Percentiles rank a stretch among this genome's conserved stretches.
These are phyloP conservation scores for Pristionchus japonicus DNA, from an alignment of 2,888 invertebrate genomes.

Conservation along the genomic window DNA sequence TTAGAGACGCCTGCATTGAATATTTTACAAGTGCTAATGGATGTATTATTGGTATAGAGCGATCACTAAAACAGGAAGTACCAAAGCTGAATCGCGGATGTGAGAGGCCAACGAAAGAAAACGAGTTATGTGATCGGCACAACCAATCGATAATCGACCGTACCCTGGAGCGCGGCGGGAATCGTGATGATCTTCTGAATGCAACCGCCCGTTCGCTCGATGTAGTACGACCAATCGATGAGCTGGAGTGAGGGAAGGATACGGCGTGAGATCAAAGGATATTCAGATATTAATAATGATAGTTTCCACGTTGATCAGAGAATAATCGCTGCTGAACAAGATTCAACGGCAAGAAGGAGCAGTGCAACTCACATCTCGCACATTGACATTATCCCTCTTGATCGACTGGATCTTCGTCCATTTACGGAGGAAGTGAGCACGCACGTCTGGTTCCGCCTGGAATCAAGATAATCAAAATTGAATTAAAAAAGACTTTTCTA, in stretches of 20 bases:
- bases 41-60: too few relatives aligned
- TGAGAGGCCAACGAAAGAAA: too few relatives aligned
- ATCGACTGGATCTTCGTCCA: slow-evolving; percentile 86
- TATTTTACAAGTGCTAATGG: too few relatives aligned
- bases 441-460: slow-evolving; percentile 90
- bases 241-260: slow-evolving; percentile 79
- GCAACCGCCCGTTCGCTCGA: slow-evolving; percentile 92
- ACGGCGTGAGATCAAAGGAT: too few relatives aligned
- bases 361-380: slow-evolving; percentile 81
- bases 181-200: slow-evolving; percentile 99
- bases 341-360: not conserved
- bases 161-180: slow-evolving; percentile 93
- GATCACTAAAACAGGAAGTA: not conserved
- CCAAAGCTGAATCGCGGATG: not conserved
- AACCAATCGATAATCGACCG: slow-evolving; percentile 5
- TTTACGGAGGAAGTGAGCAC: slow-evolving; percentile 88
- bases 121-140: too few relatives aligned
- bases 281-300: too few relatives aligned
- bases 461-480: not conserved
- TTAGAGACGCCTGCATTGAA: slow-evolving; percentile 83
- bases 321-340: too few relatives aligned
- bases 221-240: slow-evolving; percentile 97
- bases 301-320: too few relatives aligned
- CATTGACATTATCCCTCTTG: slow-evolving; percentile 80
- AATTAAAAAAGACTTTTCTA: too few relatives aligned